phyloP scores from a whole-genome alignment of 2,113 vertebrate species.

The Aplodontia rufa region DNA sequence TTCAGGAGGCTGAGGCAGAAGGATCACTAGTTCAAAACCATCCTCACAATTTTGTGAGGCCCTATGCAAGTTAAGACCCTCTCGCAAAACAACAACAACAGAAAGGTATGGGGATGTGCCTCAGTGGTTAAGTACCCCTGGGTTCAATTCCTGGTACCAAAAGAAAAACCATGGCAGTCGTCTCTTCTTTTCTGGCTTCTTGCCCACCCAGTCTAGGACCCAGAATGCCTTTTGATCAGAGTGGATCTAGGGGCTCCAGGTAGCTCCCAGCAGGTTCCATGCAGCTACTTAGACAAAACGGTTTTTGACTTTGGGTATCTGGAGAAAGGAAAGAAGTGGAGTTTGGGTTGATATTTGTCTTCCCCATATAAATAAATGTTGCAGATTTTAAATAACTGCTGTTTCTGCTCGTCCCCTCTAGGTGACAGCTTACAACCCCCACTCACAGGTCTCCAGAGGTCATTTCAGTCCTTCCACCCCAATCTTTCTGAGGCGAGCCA shows the following conservation, averaged over 20 bases:
- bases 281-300: background rate
- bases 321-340: background rate
- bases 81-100: too few species aligned
- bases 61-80: too few species aligned
- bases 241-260: too few species aligned
- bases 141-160: too few species aligned
- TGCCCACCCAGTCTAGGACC: background rate
- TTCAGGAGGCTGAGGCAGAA: too few species aligned
- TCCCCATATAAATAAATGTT: background rate
- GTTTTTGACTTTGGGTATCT: background rate
- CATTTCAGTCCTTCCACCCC: constrained; percentile 63
- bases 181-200: background rate
- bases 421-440: constrained; percentile 58
- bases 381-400: background rate
- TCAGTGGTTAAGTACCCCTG: too few species aligned
- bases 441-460: constrained; percentile 57
- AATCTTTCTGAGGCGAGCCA: constrained; percentile 69
- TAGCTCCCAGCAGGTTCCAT: background rate
- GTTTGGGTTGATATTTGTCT: background rate
- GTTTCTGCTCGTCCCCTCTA: constrained; percentile 39
- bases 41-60: too few species aligned
- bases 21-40: too few species aligned
- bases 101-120: too few species aligned
- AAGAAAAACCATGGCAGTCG: too few species aligned
- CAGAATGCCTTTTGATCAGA: background rate